Percentiles rank a stretch among this genome's conserved stretches.
phyloP scores from a whole-genome alignment of 2,888 invertebrate genomes.

The Cancer borealis region DNA sequence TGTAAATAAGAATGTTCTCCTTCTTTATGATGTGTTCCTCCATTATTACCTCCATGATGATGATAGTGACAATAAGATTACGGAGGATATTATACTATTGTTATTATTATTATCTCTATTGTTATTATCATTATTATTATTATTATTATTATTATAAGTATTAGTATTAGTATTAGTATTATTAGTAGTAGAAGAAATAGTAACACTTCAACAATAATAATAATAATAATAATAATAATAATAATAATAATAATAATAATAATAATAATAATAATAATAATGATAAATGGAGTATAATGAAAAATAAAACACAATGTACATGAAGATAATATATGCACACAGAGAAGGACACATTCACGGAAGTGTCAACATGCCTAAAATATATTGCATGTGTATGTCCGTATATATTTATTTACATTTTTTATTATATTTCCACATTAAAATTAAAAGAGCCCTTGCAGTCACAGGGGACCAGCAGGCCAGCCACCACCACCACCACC shows the following conservation, averaged over 20 bases:
- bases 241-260: not conserved
- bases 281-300: not conserved
- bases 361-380: not conserved
- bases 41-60: not conserved
- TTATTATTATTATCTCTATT: no score
- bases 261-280: not conserved
- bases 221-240: no score
- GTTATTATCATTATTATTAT: no score
- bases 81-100: no score
- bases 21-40: not conserved
- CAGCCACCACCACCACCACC: not conserved
- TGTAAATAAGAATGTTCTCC: not conserved
- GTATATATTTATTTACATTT: not conserved
- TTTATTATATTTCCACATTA: not conserved
- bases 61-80: not conserved
- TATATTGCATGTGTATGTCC: not conserved
- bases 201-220: no score
- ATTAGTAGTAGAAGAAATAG: no score
- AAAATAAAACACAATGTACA: not conserved
- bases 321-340: not conserved
- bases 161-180: no score
- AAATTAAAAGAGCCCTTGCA: not conserved
- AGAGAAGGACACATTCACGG: not conserved
- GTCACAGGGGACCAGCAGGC: constrained; percentile 3
- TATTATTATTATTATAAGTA: no score